phyloP scores from a whole-genome alignment of 2,113 vertebrate genomes.

The Pleuronectes platessa region DNA sequence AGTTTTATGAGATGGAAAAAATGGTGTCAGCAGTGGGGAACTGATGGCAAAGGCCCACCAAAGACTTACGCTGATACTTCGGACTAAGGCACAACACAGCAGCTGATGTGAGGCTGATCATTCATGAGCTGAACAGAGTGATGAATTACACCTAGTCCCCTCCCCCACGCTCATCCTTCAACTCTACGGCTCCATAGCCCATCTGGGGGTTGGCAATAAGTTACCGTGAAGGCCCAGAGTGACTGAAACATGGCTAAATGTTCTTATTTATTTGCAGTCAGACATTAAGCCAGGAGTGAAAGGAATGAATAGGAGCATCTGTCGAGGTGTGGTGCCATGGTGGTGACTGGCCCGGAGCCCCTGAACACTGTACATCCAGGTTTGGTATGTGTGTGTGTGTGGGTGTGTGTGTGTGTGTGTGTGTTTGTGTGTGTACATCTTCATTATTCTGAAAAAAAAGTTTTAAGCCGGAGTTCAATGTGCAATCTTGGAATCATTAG shows the following conservation, averaged over 20 bases:
- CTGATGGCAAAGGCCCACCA: slow-evolving; percentile 49
- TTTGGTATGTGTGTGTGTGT: slow-evolving; percentile 3
- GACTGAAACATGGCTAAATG: slow-evolving; percentile 74
- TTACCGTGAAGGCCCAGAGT: slow-evolving; percentile 64
- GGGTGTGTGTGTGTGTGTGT: slow-evolving; percentile 1
- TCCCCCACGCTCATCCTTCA: slow-evolving; percentile 61
- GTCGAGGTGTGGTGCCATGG: slow-evolving; percentile 57
- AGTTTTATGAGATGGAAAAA: slow-evolving; percentile 49
- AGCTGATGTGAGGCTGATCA: slow-evolving; percentile 61
- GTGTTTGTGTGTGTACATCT: background rate
- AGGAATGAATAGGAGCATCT: slow-evolving; percentile 73
- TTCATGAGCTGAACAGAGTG: slow-evolving; percentile 64
- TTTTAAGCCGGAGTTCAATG: background rate
- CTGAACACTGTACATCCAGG: slow-evolving; percentile 30
- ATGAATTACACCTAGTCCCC: slow-evolving; percentile 59
- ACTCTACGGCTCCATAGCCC: slow-evolving; percentile 63
- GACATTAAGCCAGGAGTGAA: slow-evolving; percentile 68
- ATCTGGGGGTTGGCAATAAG: slow-evolving; percentile 71
- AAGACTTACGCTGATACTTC: slow-evolving; percentile 50
- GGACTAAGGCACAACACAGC: slow-evolving; percentile 47
- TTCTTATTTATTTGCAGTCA: slow-evolving; percentile 76
- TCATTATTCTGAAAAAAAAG: too few relatives aligned
- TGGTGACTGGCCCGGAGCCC: slow-evolving; percentile 53
- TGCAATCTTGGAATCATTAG: background rate
- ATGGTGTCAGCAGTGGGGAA: slow-evolving; percentile 5